Evolutionary conservation across 2,113 vertebrate genomes (phyloP), one percentile per base, ranked within the genome.

Genomic region (Mormyrus lacerda): DNA sequence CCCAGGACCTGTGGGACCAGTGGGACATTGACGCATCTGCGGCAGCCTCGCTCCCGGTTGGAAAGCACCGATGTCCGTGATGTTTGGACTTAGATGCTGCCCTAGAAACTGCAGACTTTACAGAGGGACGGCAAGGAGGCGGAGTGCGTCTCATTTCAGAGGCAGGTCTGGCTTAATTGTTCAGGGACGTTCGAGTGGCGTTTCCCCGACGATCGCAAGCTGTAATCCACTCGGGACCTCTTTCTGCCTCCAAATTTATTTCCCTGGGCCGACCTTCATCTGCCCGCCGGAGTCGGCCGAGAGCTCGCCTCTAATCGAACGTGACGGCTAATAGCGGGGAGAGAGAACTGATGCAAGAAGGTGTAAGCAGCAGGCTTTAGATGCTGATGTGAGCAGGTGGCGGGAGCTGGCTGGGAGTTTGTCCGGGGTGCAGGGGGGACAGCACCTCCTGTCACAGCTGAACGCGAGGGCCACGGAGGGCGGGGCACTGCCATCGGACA

Each of bases 371-470:
- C 17, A 55, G 10, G 53, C 21, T 61, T 61, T 65, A 87, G 87
- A 44, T 87, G 51, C 53, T 42, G 87, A 61, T 87, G 87, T 31
- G 48, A 87, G 50, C 85, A 87, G 85, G 85, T 87, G 48, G 50
- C 17, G 85, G n/a, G 27, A 87, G 50, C 85, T 55, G 48, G 48
- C 85, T 50, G 50, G 48, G 85, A 35, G n/a, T 87, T 31, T 87
- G 85, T 35, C n/a, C 85, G 50, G 24, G 85, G 47, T 35, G 31
- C 1, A n/a, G 19, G 7, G 48, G 50, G 27, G 50, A 39, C 27
- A 87, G 31, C 5, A 13, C n/a, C 50, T 35, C 27, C 85, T 51
- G 39, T 39, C 50, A 35, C 5, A 84, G 21, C 19, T 19, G 42
- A 47, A 47, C 1, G 42, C 42, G 0, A n/a, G 82, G 8, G 76